Conservation (phyloP, 2,888 invertebrate genomes). For the Ophion ventricosus region DNA sequence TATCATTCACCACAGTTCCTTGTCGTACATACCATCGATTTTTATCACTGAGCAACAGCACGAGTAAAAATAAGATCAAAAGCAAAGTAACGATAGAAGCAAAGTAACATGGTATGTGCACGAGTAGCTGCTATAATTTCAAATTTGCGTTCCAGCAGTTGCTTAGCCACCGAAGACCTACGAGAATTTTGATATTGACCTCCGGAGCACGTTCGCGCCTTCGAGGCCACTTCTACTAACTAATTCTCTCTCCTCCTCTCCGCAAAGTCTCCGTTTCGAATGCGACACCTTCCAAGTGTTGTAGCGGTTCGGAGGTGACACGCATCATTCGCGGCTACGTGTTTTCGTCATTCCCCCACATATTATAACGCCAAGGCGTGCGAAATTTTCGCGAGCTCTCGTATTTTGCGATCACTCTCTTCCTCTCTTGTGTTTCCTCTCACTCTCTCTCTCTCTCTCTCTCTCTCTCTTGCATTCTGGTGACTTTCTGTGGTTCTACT, state of each 20-base stretch:
- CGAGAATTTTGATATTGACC: conserved; percentile 74
- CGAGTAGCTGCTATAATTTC: background rate
- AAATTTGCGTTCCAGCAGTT: conserved; percentile 63
- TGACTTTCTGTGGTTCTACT: conserved; percentile 44
- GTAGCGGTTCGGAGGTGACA: conserved; percentile 59
- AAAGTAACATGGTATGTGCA: no score
- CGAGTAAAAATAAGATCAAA: no score
- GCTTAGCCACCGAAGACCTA: conserved; percentile 71
- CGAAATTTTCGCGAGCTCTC: conserved; percentile 19
- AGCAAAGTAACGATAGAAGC: no score
- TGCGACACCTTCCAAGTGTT: conserved; percentile 81
- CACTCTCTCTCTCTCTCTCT: conserved; percentile 38
- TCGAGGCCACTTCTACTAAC: conserved; percentile 1
- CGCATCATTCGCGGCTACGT: conserved; percentile 25
- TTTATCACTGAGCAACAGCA: no score
- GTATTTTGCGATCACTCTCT: conserved; percentile 12
- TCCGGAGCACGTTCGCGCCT: conserved; percentile 47
- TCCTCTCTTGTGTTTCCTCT: conserved; percentile 26
- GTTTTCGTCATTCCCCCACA: conserved; percentile 22
- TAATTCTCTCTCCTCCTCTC: background rate
- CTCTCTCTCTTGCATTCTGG: conserved; percentile 14
- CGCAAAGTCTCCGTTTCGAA: conserved; percentile 34
- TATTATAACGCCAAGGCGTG: conserved; percentile 22
- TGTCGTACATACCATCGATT: no score
- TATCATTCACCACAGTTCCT: no score